Base-by-base conservation (phyloP, 1,140 invertebrate genomes). In the Matsumurasca onukii region DNA sequence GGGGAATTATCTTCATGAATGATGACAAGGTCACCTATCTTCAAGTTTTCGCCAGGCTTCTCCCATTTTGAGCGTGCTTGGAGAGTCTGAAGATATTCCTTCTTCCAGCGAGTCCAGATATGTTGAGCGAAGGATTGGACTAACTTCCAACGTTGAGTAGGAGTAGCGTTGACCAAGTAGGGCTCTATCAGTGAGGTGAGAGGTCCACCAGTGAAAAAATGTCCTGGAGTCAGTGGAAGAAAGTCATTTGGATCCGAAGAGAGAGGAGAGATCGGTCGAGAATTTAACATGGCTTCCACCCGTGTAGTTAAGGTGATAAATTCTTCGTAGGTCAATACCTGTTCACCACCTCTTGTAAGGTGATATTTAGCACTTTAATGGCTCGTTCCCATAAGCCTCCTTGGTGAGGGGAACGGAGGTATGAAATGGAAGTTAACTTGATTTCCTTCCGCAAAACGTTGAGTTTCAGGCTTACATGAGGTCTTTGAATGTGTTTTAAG, bases 351-450 rank as follows among this genome's bases (percentile, higher is more conserved):
- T 45, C 34, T 45, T 45, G 9, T 45, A 17, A 45, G 34, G 34
- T 45, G 34, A 45, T 45, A 45, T 45, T 45, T 45, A 45, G 17
- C 12, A 22, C 48, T 62, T 2, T 67, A 45, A n/a, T n/a, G n/a
- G 39, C 9, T n/a, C n/a, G n/a, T n/a, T n/a, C n/a, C n/a, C n/a
- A n/a, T n/a, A n/a, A n/a, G n/a, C n/a, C n/a, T n/a, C n/a, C n/a
- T n/a, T n/a, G n/a, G n/a, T n/a, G n/a, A n/a, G n/a, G n/a, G n/a
- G n/a, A n/a, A n/a, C n/a, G n/a, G n/a, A n/a, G n/a, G n/a, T n/a
- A n/a, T n/a, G n/a, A n/a, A n/a, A n/a, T n/a, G n/a, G n/a, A n/a
- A 12, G 9, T 45, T 45, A 17, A 45, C 34, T 45, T 45, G 34
- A 17, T 45, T 9, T 12, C 17, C 17, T 17, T 45, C 34, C 17